phyloP scores from a whole-genome alignment of 2,888 invertebrate genomes.

The Cremastinae sp. region DNA sequence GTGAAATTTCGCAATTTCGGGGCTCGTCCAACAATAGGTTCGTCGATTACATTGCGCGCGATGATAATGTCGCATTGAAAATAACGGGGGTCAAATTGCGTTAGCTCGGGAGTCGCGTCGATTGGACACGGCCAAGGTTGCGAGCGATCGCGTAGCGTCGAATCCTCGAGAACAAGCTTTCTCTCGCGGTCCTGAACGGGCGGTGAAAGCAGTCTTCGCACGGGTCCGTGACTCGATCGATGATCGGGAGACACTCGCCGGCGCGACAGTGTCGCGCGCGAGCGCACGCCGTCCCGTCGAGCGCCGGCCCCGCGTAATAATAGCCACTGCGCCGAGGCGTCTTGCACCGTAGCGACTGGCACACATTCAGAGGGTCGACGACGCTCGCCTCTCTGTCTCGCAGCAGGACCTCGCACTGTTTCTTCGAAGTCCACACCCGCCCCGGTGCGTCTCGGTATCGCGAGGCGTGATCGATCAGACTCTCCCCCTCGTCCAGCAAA shows the following conservation, averaged over 20 bases:
- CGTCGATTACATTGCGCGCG: no score
- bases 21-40: no score
- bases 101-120: no score
- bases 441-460: conserved; percentile 86
- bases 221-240: background rate
- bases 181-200: no score
- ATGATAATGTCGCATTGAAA: no score
- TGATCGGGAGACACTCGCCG: conserved; percentile 73
- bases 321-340: conserved; percentile 88
- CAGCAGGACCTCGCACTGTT: conserved; percentile 88
- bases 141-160: no score
- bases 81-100: no score
- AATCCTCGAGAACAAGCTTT: no score
- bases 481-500: conserved; percentile 83
- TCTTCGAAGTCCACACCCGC: conserved; percentile 86
- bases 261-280: conserved; percentile 82
- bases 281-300: conserved; percentile 90
- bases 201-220: no score
- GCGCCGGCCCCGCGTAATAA: conserved; percentile 90
- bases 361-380: conserved; percentile 78
- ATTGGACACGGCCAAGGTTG: no score
- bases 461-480: conserved; percentile 81
- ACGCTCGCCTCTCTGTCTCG: conserved; percentile 85
- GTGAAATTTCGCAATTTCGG: no score
- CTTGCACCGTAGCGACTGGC: conserved; percentile 87